Base-by-base conservation (phyloP, 2,888 invertebrate genomes). In the Prenolepis imparis region DNA sequence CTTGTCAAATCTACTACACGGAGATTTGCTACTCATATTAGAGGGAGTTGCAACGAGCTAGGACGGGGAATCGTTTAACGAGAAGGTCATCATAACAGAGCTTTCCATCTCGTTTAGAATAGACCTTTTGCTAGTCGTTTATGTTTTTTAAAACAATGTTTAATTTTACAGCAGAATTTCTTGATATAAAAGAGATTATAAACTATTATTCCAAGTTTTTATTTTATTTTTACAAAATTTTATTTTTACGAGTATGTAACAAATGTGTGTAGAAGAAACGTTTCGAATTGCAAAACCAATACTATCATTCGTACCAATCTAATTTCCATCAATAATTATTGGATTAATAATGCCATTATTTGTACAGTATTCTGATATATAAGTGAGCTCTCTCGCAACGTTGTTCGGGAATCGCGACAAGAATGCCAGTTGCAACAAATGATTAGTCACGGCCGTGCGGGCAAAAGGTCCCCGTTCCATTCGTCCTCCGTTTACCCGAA, bases 1-100 rank as follows among this genome's bases (percentile, higher is more conserved):
- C 92, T 91, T 93, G 93, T 93, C 94, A 92, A 93, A 94, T 94
- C 92, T 92, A 90, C 89, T 92, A 92, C 87, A 87, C 91, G 91
- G 91, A 91, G 93, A 94, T 94, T 93, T 91, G 92, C 74, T 82
- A 77, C 78, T 63, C 87, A 63, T 73, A 52, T 73, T 84, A 68
- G n/a, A n/a, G 87, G 89, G 89, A 75, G 84, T 80, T 77, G 84
- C 87, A 85, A 88, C 48, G 83, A 86, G 78, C 48, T 82, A 64
- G 72, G 72, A 39, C 61, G 74, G 82, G 85, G 89, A 87, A 82
- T 86, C 89, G 90, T 90, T 21, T 78, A 57, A 67, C 18, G 21
- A 39, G 75, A 68, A 41, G n/a, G 9, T n/a, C 6, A 15, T 57
- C 15, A 18, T 15, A 52, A 18, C 89, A 90, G 91, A 88, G 90